Conservation (phyloP, 2,113 vertebrate species). For the Nibea coibor region DNA sequence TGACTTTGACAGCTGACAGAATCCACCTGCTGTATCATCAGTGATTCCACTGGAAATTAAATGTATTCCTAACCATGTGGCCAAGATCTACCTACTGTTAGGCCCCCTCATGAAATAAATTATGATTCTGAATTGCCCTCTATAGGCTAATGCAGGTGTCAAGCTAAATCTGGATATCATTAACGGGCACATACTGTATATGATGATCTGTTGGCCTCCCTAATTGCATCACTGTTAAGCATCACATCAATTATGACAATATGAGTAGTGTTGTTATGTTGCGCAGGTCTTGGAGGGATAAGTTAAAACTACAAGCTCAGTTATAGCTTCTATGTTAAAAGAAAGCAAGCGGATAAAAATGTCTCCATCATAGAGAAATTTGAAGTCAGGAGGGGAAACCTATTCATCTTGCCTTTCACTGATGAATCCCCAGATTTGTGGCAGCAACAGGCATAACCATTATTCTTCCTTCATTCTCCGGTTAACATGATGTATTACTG, state of each 20-base stretch:
- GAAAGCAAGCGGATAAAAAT: conserved; percentile 42
- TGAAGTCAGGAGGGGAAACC: conserved; percentile 55
- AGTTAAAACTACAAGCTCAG: conserved; percentile 43
- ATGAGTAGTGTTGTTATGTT: not conserved
- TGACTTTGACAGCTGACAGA: not conserved
- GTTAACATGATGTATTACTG: conserved; percentile 70
- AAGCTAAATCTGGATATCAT: not conserved
- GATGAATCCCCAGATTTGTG: conserved; percentile 70
- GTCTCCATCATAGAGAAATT: conserved; percentile 52
- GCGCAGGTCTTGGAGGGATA: conserved; percentile 1
- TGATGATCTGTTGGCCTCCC: not conserved
- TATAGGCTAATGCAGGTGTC: not conserved
- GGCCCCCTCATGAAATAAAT: not conserved
- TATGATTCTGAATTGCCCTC: not conserved
- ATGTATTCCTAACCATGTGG: not conserved
- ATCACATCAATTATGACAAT: conserved; percentile 10
- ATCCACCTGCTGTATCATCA: not conserved
- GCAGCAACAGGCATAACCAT: conserved; percentile 69
- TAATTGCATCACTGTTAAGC: not conserved
- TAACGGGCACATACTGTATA: not conserved
- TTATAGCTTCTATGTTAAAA: conserved; percentile 26
- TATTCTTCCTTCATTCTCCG: conserved; percentile 73
- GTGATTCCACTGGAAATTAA: not conserved
- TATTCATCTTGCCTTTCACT: conserved; percentile 65
- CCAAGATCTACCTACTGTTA: not conserved